Conservation (phyloP, 2,797 vertebrate species). For the Oryzias sinensis region DNA sequence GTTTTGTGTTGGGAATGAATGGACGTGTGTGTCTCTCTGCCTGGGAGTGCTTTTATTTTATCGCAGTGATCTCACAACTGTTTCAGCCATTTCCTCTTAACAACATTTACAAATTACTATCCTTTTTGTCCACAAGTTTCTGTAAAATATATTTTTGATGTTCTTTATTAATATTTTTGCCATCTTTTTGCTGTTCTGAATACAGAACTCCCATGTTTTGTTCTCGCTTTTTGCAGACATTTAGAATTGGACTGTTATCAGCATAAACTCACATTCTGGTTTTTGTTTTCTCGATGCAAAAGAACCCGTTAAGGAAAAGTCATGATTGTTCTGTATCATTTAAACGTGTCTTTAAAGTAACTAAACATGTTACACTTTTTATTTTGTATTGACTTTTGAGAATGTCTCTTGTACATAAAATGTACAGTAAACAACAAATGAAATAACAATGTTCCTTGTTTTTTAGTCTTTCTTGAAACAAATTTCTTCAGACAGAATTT, state of each 20-base stretch:
- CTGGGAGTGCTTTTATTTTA: conserved; percentile 18
- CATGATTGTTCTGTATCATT: conserved; percentile 14
- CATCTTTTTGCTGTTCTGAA: conserved; percentile 27
- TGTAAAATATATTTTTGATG: conserved; percentile 41
- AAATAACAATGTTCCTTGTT: conserved; percentile 9
- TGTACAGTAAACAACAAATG: conserved; percentile 61
- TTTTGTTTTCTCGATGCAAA: conserved; percentile 21
- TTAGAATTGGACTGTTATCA: not conserved
- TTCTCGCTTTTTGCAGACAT: conserved; percentile 7
- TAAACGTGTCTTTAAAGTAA: conserved; percentile 28
- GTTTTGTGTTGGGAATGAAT: not conserved
- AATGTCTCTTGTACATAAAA: conserved; percentile 74
- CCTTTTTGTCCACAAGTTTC: conserved; percentile 18
- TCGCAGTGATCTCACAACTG: conserved; percentile 5
- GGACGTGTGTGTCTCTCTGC: not conserved
- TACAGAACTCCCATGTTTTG: conserved; percentile 1
- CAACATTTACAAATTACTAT: conserved; percentile 19
- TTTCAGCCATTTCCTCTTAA: conserved; percentile 18
- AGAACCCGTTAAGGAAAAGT: not conserved
- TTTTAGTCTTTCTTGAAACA: not conserved
- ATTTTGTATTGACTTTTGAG: conserved; percentile 70
- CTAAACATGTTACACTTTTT: conserved; percentile 57
- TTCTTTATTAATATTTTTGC: conserved; percentile 31
- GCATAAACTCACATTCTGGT: not conserved
- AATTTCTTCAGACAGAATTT: not conserved